Conservation (phyloP, 2,113 vertebrate genomes). For the Atractosteus spatula region DNA sequence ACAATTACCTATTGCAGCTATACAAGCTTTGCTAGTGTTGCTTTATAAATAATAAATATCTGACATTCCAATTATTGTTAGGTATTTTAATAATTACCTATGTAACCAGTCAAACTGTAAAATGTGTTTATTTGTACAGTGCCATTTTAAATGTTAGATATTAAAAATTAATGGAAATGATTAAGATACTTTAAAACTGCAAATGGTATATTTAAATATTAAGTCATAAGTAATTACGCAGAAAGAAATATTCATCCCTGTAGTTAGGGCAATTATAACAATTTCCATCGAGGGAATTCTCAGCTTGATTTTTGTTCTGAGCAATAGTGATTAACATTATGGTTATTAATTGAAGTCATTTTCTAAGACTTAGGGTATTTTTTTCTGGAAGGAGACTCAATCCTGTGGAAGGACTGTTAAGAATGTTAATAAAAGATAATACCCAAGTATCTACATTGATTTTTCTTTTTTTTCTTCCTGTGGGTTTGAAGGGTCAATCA, state of each 20-base stretch:
- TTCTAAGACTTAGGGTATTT: conserved; percentile 77
- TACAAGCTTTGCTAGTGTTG: conserved; percentile 50
- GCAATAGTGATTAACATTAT: conserved; percentile 96
- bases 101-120: conserved; percentile 89
- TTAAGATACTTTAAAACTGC: conserved; percentile 89
- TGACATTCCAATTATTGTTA: conserved; percentile 67
- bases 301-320: conserved; percentile 93
- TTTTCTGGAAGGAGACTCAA: conserved; percentile 62
- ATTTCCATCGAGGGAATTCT: conserved; percentile 97
- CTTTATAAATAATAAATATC: conserved; percentile 72
- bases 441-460: conserved; percentile 74
- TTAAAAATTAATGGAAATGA: conserved; percentile 94
- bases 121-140: conserved; percentile 84
- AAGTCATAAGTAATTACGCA: conserved; percentile 93
- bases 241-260: conserved; percentile 84
- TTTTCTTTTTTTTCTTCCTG: conserved; percentile 50
- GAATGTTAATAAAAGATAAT: conserved; percentile 76
- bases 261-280: conserved; percentile 97
- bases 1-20: conserved; percentile 64
- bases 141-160: conserved; percentile 69
- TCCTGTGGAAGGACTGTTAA: conserved; percentile 62
- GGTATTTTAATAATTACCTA: conserved; percentile 79
- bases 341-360: conserved; percentile 95
- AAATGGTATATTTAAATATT: conserved; percentile 96
- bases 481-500: conserved; percentile 78